Evolutionary conservation across 2,888 invertebrate genomes (phyloP).

Genomic region (Callimorpha dominula): DNA sequence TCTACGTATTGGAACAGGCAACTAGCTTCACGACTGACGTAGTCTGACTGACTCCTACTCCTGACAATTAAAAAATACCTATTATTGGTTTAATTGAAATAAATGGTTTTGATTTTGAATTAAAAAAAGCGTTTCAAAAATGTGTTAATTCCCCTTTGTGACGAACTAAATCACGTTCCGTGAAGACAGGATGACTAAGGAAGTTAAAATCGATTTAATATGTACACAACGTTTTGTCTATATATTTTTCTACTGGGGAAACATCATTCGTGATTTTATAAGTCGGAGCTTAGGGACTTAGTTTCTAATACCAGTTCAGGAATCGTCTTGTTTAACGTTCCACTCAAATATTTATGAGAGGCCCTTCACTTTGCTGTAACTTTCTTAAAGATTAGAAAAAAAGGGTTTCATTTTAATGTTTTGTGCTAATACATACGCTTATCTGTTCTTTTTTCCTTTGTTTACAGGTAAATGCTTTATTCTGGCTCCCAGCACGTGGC

Average conservation of each 20-base stretch:
- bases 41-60: too few species aligned
- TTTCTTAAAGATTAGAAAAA: constrained; percentile 7
- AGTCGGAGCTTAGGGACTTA: constrained; percentile 10
- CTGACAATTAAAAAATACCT: too few species aligned
- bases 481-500: not conserved
- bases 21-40: too few species aligned
- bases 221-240: not conserved
- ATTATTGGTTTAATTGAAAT: too few species aligned
- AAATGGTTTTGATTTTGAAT: too few species aligned
- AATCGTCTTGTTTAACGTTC: constrained; percentile 29
- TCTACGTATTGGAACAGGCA: too few species aligned
- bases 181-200: too few species aligned
- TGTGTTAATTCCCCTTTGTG: too few species aligned
- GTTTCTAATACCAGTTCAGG: constrained; percentile 11
- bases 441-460: constrained; percentile 22
- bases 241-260: not conserved
- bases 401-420: constrained; percentile 15
- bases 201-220: too few species aligned
- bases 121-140: too few species aligned
- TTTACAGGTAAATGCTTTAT: constrained; percentile 39
- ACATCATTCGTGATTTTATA: constrained; percentile 24
- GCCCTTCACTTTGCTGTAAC: constrained; percentile 19
- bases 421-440: constrained; percentile 17
- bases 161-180: too few species aligned
- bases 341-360: constrained; percentile 37